Conservation (phyloP, 2,888 invertebrate genomes). For the Magallana nippona region DNA sequence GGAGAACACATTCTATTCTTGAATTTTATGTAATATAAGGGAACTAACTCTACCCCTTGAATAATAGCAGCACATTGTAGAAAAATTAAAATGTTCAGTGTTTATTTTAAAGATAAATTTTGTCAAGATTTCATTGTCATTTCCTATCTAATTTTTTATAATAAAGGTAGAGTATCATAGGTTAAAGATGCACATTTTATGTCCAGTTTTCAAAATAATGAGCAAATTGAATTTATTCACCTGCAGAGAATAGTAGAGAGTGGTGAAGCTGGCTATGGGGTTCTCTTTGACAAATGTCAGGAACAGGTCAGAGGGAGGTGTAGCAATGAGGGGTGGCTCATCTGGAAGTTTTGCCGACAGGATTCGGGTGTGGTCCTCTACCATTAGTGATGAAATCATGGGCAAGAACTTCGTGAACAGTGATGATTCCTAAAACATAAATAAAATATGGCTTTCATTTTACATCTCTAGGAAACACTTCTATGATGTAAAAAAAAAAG, state of each 20-base stretch:
- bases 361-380: constrained; percentile 82
- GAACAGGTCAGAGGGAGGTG: constrained; percentile 90
- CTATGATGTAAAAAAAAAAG: too few relatives aligned
- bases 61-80: too few relatives aligned
- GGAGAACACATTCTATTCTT: background rate
- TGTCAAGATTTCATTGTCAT: background rate
- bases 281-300: constrained; percentile 92
- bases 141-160: background rate
- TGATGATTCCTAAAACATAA: constrained; percentile 86
- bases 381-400: constrained; percentile 95
- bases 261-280: constrained; percentile 93
- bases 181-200: too few relatives aligned
- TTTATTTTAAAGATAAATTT: too few relatives aligned
- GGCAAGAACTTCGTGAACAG: constrained; percentile 97
- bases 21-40: background rate
- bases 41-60: constrained; percentile 10
- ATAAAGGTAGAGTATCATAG: too few relatives aligned
- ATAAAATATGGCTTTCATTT: background rate
- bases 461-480: too few relatives aligned
- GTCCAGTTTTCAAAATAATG: too few relatives aligned
- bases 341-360: constrained; percentile 93
- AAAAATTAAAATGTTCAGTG: too few relatives aligned
- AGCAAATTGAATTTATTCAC: constrained; percentile 41
- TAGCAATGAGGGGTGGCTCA: constrained; percentile 87
- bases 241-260: constrained; percentile 90